Evolutionary conservation across 2,113 vertebrate species (phyloP).

Genomic region (Semicossyphus pulcher): DNA sequence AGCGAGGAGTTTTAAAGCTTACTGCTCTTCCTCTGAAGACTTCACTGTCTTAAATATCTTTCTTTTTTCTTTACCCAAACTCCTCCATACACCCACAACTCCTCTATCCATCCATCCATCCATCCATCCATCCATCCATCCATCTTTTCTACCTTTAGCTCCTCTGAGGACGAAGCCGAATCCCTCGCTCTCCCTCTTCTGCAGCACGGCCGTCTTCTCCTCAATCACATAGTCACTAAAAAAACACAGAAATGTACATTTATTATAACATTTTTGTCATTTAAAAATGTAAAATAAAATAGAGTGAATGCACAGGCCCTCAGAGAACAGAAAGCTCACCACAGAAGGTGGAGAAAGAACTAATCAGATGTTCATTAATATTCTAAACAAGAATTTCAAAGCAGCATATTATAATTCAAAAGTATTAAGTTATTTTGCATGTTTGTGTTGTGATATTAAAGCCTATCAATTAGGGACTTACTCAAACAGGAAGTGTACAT

Average conservation of each 20-base stretch:
- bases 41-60: constrained; percentile 21
- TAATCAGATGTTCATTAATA: no score
- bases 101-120: not conserved
- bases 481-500: not conserved
- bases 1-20: constrained; percentile 16
- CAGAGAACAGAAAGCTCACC: no score
- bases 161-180: constrained; percentile 81
- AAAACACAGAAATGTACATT: not conserved
- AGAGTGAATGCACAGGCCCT: no score
- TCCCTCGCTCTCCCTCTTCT: constrained; percentile 82
- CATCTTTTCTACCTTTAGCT: constrained; percentile 76
- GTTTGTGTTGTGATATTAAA: no score
- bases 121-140: not conserved
- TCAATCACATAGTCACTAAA: constrained; percentile 80
- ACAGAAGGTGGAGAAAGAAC: no score
- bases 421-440: no score
- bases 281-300: no score
- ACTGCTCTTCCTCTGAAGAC: constrained; percentile 4
- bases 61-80: constrained; percentile 10
- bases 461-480: no score
- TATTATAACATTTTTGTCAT: no score
- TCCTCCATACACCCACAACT: constrained; percentile 44
- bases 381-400: no score
- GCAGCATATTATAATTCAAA: no score
- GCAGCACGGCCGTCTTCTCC: constrained; percentile 80